phyloP scores from a whole-genome alignment of 2,113 vertebrate species.

The Loxodonta africana region DNA sequence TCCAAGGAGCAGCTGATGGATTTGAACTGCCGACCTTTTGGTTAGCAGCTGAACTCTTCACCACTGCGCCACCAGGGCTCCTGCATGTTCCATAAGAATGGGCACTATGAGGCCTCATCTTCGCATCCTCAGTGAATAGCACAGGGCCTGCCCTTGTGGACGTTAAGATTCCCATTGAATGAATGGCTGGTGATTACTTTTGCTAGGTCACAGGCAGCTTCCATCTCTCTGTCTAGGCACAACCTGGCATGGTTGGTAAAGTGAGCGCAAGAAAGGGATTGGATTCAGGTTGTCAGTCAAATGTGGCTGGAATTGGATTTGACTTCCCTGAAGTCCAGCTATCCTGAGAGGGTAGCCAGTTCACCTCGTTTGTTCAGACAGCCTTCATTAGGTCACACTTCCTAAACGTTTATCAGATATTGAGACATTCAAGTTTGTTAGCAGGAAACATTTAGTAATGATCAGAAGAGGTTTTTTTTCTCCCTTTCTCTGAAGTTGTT shows the following conservation, averaged over 20 bases:
- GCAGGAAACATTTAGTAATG: conserved; percentile 36
- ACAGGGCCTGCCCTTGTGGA: neutral
- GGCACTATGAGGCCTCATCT: neutral
- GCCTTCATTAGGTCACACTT: neutral
- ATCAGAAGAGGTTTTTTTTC: neutral
- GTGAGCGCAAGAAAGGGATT: neutral
- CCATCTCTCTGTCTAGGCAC: neutral
- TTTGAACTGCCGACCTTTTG: no score
- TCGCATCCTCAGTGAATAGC: neutral
- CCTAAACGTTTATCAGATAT: neutral
- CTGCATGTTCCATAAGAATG: neutral
- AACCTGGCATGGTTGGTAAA: no score
- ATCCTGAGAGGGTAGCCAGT: neutral
- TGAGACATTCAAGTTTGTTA: conserved; percentile 20
- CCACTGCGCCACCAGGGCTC: no score
- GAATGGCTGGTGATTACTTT: neutral
- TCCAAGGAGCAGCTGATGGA: no score
- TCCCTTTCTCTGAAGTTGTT: neutral
- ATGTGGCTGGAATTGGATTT: neutral
- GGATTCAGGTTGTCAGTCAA: neutral
- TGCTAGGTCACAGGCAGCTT: neutral
- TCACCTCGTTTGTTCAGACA: conserved; percentile 9
- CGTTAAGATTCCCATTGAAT: neutral
- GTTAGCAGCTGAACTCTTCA: no score
- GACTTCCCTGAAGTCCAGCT: neutral